Conservation (phyloP, 2,888 invertebrate genomes). For the Drosophila mettleri region DNA sequence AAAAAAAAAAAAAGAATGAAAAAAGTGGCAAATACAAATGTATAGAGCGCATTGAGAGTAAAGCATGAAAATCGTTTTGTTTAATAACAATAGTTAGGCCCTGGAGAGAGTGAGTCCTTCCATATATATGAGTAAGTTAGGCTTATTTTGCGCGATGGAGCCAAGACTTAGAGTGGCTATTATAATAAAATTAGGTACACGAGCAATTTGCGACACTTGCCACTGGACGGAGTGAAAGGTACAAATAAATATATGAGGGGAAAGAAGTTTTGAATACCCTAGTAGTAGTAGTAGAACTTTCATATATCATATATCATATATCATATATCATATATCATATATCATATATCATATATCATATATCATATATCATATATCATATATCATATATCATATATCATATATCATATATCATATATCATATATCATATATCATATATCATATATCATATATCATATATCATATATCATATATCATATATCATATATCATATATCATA, state of each 20-base stretch:
- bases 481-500: too few relatives aligned
- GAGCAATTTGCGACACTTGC: conserved; percentile 48
- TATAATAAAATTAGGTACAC: conserved; percentile 72
- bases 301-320: too few relatives aligned
- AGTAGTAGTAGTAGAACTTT: too few relatives aligned
- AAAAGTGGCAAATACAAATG: conserved; percentile 13
- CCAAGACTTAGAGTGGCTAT: conserved; percentile 50
- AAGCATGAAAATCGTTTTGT: conserved; percentile 51
- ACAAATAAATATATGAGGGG: not conserved
- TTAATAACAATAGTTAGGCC: conserved; percentile 28
- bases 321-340: too few relatives aligned
- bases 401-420: too few relatives aligned
- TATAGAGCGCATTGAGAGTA: conserved; percentile 41
- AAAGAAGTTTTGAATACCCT: not conserved
- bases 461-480: too few relatives aligned
- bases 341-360: too few relatives aligned
- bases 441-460: too few relatives aligned
- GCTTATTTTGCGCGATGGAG: conserved; percentile 55
- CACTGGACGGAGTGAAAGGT: not conserved
- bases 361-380: too few relatives aligned
- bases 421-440: too few relatives aligned
- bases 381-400: too few relatives aligned
- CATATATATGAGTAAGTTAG: not conserved
- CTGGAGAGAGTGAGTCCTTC: not conserved
- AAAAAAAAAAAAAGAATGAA: not conserved